phyloP scores from a whole-genome alignment of 2,888 invertebrate species.

The Cephus runcator region DNA sequence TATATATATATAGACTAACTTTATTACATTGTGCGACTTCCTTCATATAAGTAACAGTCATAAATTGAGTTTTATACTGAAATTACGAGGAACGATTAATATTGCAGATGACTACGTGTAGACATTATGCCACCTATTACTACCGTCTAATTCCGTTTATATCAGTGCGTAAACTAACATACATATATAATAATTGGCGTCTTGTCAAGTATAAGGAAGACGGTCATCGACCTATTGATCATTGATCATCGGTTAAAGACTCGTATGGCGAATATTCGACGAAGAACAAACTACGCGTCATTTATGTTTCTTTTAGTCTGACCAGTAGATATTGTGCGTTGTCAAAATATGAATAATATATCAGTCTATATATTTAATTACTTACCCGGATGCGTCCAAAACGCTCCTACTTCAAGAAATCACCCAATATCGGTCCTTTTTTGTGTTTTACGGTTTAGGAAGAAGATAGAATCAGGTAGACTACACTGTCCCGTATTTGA shows the following conservation, averaged over 20 bases:
- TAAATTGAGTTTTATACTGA: neutral
- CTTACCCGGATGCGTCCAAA: slow-evolving; percentile 64
- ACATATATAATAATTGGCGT: neutral
- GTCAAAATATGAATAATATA: neutral
- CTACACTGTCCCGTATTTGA: slow-evolving; percentile 40
- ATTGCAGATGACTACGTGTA: neutral
- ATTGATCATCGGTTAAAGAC: neutral
- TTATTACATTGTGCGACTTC: neutral
- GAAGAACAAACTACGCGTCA: neutral
- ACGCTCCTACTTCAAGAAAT: slow-evolving; percentile 48
- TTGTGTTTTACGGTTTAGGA: slow-evolving; percentile 37
- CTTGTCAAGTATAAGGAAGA: neutral
- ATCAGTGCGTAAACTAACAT: neutral
- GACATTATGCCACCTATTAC: neutral
- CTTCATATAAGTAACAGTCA: neutral
- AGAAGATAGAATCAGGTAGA: slow-evolving; percentile 33
- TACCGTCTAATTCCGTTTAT: neutral
- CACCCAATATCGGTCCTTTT: slow-evolving; percentile 54
- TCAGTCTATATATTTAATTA: slow-evolving; percentile 4
- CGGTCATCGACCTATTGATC: neutral
- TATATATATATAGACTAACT: neutral
- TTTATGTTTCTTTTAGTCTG: neutral
- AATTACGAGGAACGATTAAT: neutral
- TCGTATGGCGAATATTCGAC: neutral
- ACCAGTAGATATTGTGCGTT: neutral